Base-by-base conservation (phyloP, 2,113 vertebrate species). In the Hemiprocne comata region DNA sequence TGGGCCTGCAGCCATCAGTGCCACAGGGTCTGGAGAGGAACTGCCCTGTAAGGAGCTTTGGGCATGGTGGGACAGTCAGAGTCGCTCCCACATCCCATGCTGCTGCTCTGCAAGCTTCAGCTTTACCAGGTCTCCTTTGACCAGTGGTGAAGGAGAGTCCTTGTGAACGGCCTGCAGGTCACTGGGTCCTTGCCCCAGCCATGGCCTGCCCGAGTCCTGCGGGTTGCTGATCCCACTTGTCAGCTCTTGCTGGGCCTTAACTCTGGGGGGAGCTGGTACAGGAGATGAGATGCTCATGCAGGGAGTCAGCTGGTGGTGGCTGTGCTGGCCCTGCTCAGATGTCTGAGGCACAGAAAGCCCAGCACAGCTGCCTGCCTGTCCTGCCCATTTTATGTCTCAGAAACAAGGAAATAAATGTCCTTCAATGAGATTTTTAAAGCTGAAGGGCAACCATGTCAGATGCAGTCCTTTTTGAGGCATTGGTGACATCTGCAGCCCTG, bases 31-130 rank as follows among this genome's bases (percentile, higher is more conserved):
- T 34, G 34, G 26, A 48, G 33, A 13, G 31, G 13, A 23, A 9
- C 50, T 40, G 13, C 16, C 50, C 51, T 1, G 0, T 8, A 8
- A 19, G 48, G 11, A 71, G n/a, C 60, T 42, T 25, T 2, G 2
- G n/a, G 64, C 6, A 0, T 11, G 24, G 51, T 33, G 13, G 62
- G 65, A 42, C 48, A 26, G 80, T 13, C 8, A 0, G 26, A 2
- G 16, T 33, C 69, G 50, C 28, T 53, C 55, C 92, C 53, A 42
- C 66, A 28, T 25, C 64, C 76, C 33, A 31, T 3, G 2, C 3
- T 10, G 15, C 29, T 29, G 61, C 42, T 53, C 57, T 69, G 54
- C 4, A 1, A 72, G 62, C 42, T 51, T 53, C 1, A 0, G 24
- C 44, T 48, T 62, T 42, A 20, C 31, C 40, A 33, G 6, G 3